These are phyloP conservation scores for Cartodere bifasciata DNA, from an alignment of 2,888 invertebrate genomes.

Conservation along the genomic window DNA sequence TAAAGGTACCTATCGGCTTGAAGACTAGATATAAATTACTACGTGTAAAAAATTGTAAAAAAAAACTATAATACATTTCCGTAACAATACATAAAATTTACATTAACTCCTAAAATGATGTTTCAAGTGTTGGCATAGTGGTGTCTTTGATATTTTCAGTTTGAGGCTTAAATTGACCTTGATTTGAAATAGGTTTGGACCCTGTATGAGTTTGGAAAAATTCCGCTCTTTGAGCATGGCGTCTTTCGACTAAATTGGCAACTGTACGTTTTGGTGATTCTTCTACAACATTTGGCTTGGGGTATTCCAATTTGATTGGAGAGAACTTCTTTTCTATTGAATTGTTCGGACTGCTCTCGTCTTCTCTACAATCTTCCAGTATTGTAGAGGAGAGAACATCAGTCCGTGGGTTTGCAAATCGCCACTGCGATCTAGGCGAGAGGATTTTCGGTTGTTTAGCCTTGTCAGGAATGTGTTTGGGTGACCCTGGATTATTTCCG, in stretches of 20 bases:
- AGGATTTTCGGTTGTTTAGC: conserved; percentile 43
- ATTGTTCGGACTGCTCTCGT: conserved; percentile 53
- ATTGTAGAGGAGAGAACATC: conserved; percentile 80
- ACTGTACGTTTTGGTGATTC: conserved; percentile 12
- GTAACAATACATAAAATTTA: conserved; percentile 16
- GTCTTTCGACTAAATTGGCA: conserved; percentile 35
- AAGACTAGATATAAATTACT: conserved; percentile 22
- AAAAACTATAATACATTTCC: too few species aligned
- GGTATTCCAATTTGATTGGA: conserved; percentile 16
- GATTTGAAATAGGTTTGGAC: conserved; percentile 12
- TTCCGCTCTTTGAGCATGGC: conserved; percentile 49
- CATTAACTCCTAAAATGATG: conserved; percentile 38
- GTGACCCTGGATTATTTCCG: conserved; percentile 40
- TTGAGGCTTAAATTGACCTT: conserved; percentile 14
- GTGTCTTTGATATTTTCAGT: conserved; percentile 19
- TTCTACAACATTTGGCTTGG: conserved; percentile 2
- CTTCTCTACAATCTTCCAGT: conserved; percentile 72
- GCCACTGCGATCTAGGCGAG: conserved; percentile 59
- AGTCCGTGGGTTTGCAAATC: conserved; percentile 61
- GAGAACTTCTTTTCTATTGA: conserved; percentile 38
- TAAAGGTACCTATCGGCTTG: conserved; percentile 17
- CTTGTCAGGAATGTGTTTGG: conserved; percentile 31
- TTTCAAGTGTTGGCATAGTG: conserved; percentile 47
- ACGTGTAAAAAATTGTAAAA: conserved; percentile 11
- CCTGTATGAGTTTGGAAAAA: conserved; percentile 40